Evolutionary conservation across 2,797 vertebrate species (phyloP).

Genomic region (Enteromius mattozi): DNA sequence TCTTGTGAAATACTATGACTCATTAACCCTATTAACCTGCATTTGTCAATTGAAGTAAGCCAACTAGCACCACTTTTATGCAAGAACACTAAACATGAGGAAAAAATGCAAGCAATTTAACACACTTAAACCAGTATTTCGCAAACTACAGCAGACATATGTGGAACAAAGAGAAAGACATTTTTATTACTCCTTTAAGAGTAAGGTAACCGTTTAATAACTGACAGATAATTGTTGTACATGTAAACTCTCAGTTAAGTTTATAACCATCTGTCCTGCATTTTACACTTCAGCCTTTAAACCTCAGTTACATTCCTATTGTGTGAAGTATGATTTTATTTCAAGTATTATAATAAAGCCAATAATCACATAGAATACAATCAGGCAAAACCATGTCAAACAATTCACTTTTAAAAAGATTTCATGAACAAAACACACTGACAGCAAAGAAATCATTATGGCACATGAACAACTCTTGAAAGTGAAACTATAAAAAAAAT

Average conservation of each 20-base stretch:
- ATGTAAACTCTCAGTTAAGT: neutral
- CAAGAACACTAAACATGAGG: neutral
- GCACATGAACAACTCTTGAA: neutral
- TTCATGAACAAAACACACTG: neutral
- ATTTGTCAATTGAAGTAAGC: neutral
- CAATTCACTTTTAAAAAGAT: neutral
- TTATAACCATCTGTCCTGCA: slow-evolving; percentile 58
- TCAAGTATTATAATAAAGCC: neutral
- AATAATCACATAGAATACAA: neutral
- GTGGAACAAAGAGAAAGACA: neutral
- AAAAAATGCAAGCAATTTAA: neutral
- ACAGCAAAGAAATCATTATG: neutral
- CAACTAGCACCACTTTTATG: neutral
- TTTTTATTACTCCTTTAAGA: neutral
- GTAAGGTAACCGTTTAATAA: neutral
- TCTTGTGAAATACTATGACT: neutral
- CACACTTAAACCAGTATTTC: neutral
- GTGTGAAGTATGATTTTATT: neutral
- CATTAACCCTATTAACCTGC: neutral
- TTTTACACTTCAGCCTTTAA: slow-evolving; percentile 17
- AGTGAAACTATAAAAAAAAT: neutral
- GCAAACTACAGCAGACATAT: neutral
- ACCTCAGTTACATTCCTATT: neutral
- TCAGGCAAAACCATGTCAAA: neutral
- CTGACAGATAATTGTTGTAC: neutral